Conservation (phyloP, 2,113 vertebrate species). For the Elaphurus davidianus region DNA sequence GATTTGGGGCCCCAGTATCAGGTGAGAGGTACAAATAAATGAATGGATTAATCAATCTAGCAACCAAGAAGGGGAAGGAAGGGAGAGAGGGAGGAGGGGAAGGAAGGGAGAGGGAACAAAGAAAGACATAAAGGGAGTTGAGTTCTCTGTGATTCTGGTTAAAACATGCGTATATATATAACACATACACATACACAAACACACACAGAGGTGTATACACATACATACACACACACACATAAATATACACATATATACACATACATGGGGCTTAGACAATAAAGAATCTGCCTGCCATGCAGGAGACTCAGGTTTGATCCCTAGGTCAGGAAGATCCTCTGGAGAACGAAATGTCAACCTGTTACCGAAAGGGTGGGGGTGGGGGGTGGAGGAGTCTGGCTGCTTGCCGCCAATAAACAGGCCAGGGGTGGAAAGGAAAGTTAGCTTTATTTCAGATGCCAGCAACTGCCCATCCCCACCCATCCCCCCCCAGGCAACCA, state of each 20-base stretch:
- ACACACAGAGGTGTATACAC: background rate
- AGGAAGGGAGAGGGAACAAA: background rate
- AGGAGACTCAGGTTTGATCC: background rate
- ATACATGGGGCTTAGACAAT: background rate
- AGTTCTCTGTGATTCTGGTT: background rate
- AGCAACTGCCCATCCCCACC: background rate
- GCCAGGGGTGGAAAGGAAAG: background rate
- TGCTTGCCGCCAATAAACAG: background rate
- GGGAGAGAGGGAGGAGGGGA: background rate
- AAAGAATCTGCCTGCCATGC: background rate
- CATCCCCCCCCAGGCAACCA: background rate
- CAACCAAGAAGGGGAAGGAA: background rate
- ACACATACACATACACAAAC: background rate
- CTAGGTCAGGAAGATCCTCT: background rate
- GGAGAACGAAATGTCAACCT: background rate
- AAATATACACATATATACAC: background rate
- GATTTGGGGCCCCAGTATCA: constrained; percentile 87
- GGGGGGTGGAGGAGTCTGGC: background rate
- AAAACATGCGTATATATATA: background rate
- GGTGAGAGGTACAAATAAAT: constrained; percentile 75
- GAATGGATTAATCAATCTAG: background rate
- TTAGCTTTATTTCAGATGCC: background rate
- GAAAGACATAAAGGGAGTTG: background rate
- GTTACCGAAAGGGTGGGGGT: background rate
- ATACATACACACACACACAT: background rate